phyloP scores from a whole-genome alignment of 2,888 invertebrate genomes.

The Leucoma salicis region DNA sequence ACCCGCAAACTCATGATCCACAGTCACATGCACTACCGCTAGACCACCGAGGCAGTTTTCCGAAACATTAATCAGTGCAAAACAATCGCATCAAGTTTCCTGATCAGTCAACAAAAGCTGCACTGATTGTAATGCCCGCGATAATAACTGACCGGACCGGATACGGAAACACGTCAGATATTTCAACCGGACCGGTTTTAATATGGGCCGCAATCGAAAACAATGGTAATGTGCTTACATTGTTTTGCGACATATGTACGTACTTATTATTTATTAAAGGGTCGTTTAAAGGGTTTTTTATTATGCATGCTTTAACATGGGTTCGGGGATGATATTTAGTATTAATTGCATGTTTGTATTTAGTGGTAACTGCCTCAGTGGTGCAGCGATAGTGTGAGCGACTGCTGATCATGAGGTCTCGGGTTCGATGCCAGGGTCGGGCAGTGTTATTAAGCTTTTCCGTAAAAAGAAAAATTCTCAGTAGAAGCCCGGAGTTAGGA shows the following conservation, averaged over 20 bases:
- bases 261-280: constrained; percentile 33
- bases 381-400: too few relatives aligned
- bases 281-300: constrained; percentile 23
- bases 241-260: constrained; percentile 39
- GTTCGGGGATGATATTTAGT: too few relatives aligned
- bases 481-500: too few relatives aligned
- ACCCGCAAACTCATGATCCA: too few relatives aligned
- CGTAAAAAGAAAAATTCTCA: too few relatives aligned
- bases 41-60: too few relatives aligned
- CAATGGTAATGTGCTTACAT: constrained; percentile 36
- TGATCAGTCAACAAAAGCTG: constrained; percentile 33
- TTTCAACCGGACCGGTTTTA: constrained; percentile 35
- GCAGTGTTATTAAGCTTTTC: too few relatives aligned
- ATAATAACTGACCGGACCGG: constrained; percentile 36
- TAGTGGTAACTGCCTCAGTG: too few relatives aligned
- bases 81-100: constrained; percentile 10
- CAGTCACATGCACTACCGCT: too few relatives aligned
- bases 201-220: constrained; percentile 37
- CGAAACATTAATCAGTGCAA: constrained; percentile 14
- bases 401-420: too few relatives aligned
- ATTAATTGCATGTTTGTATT: too few relatives aligned
- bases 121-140: constrained; percentile 37
- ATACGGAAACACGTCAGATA: constrained; percentile 38
- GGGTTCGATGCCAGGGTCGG: too few relatives aligned
- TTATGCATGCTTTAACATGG: constrained; percentile 20